phyloP scores from a whole-genome alignment of 2,113 vertebrate species.

The Propithecus coquereli region DNA sequence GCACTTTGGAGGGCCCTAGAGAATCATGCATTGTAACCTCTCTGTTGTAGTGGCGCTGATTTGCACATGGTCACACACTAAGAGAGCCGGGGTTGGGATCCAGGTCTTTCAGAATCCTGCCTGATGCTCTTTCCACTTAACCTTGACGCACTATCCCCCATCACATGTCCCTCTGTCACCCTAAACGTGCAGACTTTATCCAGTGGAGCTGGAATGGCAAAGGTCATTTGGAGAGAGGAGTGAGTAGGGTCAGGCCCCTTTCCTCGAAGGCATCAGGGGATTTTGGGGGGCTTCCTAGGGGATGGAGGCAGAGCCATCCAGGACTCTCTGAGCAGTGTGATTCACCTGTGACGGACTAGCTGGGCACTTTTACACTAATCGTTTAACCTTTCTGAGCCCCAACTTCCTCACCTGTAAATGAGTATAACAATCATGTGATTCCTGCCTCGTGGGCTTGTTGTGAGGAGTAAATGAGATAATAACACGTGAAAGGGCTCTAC shows the following conservation, averaged over 20 bases:
- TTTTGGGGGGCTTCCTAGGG: no score
- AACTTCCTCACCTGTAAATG: constrained; percentile 14
- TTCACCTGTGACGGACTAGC: not conserved
- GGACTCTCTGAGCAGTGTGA: not conserved
- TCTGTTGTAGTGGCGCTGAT: not conserved
- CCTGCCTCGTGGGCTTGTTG: constrained; percentile 14
- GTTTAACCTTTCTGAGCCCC: constrained; percentile 18
- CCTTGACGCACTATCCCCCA: not conserved
- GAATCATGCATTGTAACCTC: not conserved
- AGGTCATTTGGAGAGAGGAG: not conserved
- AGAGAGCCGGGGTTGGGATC: not conserved
- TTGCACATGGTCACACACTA: not conserved
- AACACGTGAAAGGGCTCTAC: constrained; percentile 14
- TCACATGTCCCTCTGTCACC: not conserved
- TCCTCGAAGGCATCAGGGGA: not conserved
- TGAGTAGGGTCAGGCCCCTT: not conserved
- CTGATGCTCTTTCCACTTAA: not conserved
- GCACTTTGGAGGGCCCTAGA: not conserved
- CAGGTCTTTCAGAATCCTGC: not conserved
- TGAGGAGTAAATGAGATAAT: constrained; percentile 40
- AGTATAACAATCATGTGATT: not conserved
- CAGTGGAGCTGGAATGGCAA: not conserved
- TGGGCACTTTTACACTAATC: not conserved
- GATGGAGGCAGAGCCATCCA: not conserved
- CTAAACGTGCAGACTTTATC: not conserved